Percentiles rank a stretch among this genome's conserved stretches.
Evolutionary conservation across 2,888 invertebrate genomes (phyloP).

Genomic region (Epistrophella euchroma): DNA sequence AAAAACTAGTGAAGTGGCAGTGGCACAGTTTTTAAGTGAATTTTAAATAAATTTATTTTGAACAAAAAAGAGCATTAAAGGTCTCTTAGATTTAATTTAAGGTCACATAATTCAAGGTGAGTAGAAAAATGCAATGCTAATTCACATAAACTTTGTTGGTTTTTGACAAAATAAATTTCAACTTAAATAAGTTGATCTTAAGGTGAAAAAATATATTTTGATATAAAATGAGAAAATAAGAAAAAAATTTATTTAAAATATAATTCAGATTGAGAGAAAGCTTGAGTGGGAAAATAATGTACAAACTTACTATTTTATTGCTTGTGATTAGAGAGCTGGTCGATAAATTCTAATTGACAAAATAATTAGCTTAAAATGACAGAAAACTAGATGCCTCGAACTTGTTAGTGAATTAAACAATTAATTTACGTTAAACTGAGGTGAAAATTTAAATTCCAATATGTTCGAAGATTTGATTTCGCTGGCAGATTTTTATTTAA

Average conservation of each 20-base stretch:
- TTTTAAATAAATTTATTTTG: slow-evolving; percentile 2
- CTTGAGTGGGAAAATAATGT: background rate
- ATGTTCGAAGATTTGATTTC: no score
- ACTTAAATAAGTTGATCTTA: background rate
- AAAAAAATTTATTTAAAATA: background rate
- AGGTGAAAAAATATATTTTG: background rate
- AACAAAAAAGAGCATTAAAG: slow-evolving; percentile 7
- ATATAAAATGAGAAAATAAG: background rate
- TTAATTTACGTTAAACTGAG: no score
- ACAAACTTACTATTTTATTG: background rate
- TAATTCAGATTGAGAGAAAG: background rate
- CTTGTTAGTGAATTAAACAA: no score
- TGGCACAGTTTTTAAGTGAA: slow-evolving; percentile 47
- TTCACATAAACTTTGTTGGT: slow-evolving; percentile 2
- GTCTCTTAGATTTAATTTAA: slow-evolving; percentile 9
- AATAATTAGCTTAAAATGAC: background rate
- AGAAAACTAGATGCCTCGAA: no score
- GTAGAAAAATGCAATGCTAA: slow-evolving; percentile 28
- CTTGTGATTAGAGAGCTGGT: background rate
- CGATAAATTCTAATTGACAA: background rate
- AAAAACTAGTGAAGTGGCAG: slow-evolving; percentile 54
- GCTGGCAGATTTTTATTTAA: no score
- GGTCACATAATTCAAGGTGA: slow-evolving; percentile 44
- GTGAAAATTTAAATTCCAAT: no score
- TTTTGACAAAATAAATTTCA: slow-evolving; percentile 12